Conservation (phyloP, 2,888 invertebrate species). For the Gastrophysa polygoni region DNA sequence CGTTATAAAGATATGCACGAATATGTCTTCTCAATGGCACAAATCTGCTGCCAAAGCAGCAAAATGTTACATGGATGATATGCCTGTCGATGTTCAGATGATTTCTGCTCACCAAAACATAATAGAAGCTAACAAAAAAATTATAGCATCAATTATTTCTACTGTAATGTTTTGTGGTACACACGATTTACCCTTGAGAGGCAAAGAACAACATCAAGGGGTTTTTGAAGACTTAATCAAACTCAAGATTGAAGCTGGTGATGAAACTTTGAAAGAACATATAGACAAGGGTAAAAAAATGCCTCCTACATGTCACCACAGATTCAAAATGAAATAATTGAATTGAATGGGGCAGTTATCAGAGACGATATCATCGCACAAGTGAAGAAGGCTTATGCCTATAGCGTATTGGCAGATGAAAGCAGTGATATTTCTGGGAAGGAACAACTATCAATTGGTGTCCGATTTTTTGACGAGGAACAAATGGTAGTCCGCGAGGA, state of each 20-base stretch:
- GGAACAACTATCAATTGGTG: slow-evolving; percentile 20
- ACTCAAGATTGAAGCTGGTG: slow-evolving; percentile 36
- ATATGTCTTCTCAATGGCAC: too few species aligned
- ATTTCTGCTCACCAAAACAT: slow-evolving; percentile 8
- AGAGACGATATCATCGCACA: slow-evolving; percentile 40
- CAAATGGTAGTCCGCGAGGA: slow-evolving; percentile 23
- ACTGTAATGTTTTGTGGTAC: slow-evolving; percentile 41
- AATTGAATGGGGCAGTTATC: slow-evolving; percentile 31
- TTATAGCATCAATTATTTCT: slow-evolving; percentile 37
- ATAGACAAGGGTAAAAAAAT: slow-evolving; percentile 38
- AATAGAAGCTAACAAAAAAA: slow-evolving; percentile 34
- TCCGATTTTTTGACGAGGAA: slow-evolving; percentile 26
- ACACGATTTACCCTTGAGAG: slow-evolving; percentile 39
- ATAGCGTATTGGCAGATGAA: slow-evolving; percentile 43
- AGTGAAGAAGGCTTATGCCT: slow-evolving; percentile 30
- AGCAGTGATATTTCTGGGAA: slow-evolving; percentile 24
- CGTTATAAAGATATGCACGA: too few species aligned
- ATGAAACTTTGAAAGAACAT: slow-evolving; percentile 42
- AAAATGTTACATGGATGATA: too few species aligned
- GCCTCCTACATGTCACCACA: slow-evolving; percentile 44
- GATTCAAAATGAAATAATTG: slow-evolving; percentile 48
- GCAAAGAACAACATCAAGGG: slow-evolving; percentile 24
- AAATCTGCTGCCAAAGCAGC: too few species aligned
- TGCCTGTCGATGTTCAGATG: slow-evolving; percentile 15
- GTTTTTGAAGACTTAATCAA: slow-evolving; percentile 39